Evolutionary conservation across 2,797 vertebrate genomes (phyloP), one percentile per base, ranked within the genome.

Genomic region (Anguilla obscura): DNA sequence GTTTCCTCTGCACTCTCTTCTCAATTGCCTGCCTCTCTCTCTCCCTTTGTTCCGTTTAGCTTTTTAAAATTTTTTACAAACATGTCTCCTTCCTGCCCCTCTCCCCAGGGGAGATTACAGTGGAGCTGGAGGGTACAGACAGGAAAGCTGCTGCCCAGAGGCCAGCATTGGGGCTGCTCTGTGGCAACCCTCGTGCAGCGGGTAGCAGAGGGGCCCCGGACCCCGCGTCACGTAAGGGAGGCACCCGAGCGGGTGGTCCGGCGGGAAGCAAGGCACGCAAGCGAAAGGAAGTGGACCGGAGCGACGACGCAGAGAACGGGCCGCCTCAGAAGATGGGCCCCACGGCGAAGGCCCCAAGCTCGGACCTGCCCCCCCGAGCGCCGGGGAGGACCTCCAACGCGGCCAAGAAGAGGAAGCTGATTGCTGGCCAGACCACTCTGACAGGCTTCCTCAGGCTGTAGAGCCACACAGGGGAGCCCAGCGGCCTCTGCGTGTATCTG

Each of bases 401-500:
- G 86, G 8, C 91, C 27, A 89, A 90, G 89, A 98, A 95, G 91
- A 94, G 93, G 93, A 98, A 96, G 90, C 91, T 98, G 90, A 97
- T 99, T 84, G 91, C 94, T 36, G 99, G 98, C 86, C 99, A 99
- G 92, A 92, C 95, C 76, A 99, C 97, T 90, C 92, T 99, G 66
- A 99, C 97, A 85, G 94, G 93, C 84, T 99, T 97, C 94, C 98
- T 99, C 93, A 95, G 95, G 88, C 74, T 98, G 0, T 99, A 94
- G 96, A 18, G 24, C 85, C 1, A 3, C 18, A 30, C 36, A 16
- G 1, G 33, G 40, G 79, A 82, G 79, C 40, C 40, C n/a, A n/a
- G n/a, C 40, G 40, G 79, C 40, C 45, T 48, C 21, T 40, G 30
- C n/a, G n/a, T 69, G 63, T 27, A 27, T 27, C 40, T n/a, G 21